A percentile compares a stretch with the other conserved stretches of the same genome.
Conservation (phyloP, 2,797 vertebrate species). For the Bovichtus variegatus region DNA sequence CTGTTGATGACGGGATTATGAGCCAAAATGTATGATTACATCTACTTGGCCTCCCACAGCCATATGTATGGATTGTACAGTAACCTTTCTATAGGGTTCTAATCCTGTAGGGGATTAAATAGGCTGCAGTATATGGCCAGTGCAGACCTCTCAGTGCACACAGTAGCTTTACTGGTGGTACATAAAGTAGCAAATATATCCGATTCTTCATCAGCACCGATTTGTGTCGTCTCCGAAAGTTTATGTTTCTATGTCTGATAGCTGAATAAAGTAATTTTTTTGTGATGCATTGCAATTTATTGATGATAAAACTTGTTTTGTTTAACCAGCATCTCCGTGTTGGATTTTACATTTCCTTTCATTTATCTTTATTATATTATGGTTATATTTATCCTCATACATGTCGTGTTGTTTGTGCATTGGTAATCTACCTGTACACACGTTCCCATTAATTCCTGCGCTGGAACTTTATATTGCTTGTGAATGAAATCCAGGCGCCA, state of each 20-base stretch:
- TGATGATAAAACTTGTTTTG: not conserved
- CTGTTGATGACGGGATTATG: slow-evolving; percentile 75
- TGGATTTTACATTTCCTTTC: not conserved
- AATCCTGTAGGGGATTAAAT: slow-evolving; percentile 23
- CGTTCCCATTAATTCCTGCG: not conserved
- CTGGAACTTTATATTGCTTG: not conserved
- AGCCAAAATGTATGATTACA: slow-evolving; percentile 72
- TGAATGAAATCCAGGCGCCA: not conserved
- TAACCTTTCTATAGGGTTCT: slow-evolving; percentile 33
- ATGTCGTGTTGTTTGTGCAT: not conserved
- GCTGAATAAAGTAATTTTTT: slow-evolving; percentile 60
- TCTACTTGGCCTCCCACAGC: slow-evolving; percentile 55
- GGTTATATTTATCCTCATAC: not conserved
- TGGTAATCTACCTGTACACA: not conserved
- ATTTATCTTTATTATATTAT: not conserved
- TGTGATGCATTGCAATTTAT: slow-evolving; percentile 19
- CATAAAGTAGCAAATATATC: slow-evolving; percentile 21
- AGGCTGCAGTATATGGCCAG: not conserved
- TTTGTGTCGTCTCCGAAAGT: slow-evolving; percentile 18
- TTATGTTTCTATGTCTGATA: slow-evolving; percentile 28
- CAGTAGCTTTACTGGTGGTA: not conserved
- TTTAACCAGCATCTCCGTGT: not conserved
- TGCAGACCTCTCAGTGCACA: not conserved
- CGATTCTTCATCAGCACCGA: slow-evolving; percentile 41
- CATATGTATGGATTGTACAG: slow-evolving; percentile 48